These are phyloP conservation scores for Liodrosophila aerea DNA, from an alignment of 2,888 invertebrate genomes.

Conservation along the genomic window DNA sequence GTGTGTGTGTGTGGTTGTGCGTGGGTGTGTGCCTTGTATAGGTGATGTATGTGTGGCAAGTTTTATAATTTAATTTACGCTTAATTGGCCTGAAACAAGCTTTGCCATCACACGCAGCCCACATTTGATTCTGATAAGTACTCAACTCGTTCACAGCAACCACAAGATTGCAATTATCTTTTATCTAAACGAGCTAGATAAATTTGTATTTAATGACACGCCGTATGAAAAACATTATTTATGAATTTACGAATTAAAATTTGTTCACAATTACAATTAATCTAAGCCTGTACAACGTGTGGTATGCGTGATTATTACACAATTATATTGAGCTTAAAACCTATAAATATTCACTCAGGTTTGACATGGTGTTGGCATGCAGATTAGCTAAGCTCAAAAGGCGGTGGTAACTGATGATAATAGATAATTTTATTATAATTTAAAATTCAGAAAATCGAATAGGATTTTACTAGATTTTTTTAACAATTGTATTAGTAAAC, in stretches of 20 bases:
- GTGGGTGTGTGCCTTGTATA: constrained; percentile 23
- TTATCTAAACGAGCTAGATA: too few species aligned
- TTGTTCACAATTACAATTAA: too few species aligned
- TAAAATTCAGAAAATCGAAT: too few species aligned
- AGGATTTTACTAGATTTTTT: too few species aligned
- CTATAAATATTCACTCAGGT: background rate
- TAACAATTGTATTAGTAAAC: too few species aligned
- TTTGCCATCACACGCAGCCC: constrained; percentile 42
- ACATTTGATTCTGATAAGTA: constrained; percentile 22
- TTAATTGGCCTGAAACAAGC: constrained; percentile 65
- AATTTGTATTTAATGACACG: too few species aligned
- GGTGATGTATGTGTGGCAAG: constrained; percentile 16
- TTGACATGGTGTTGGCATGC: too few species aligned
- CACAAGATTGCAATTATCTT: background rate
- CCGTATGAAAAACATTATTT: too few species aligned
- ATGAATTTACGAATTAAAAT: too few species aligned
- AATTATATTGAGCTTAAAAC: background rate
- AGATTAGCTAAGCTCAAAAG: too few species aligned
- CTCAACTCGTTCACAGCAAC: constrained; percentile 2
- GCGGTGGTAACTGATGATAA: too few species aligned
- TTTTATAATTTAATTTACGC: constrained; percentile 66
- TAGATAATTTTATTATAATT: too few species aligned
- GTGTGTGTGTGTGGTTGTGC: constrained; percentile 10
- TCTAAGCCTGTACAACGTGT: constrained; percentile 1
- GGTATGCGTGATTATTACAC: constrained; percentile 7